phyloP scores from a whole-genome alignment of 2,113 vertebrate species.

The Sturnira hondurensis region DNA sequence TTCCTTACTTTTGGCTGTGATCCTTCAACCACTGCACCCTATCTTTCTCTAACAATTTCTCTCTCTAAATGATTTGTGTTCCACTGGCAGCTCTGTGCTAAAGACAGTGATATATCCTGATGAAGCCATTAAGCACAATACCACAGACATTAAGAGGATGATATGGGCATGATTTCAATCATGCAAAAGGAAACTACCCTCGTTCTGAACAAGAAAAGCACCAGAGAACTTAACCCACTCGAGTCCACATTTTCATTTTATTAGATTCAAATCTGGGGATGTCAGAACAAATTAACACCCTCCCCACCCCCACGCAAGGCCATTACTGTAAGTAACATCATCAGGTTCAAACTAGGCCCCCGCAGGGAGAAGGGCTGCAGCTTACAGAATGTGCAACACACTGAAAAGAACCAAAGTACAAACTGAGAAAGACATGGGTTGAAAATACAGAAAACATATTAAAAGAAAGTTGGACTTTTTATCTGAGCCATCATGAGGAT shows the following conservation, averaged over 20 bases:
- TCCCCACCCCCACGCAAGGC: neutral
- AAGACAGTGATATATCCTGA: slow-evolving; percentile 67
- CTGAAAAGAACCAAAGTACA: neutral
- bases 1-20: slow-evolving; percentile 9
- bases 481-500: neutral
- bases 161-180: slow-evolving; percentile 67
- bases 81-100: slow-evolving; percentile 42
- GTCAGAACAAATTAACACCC: slow-evolving; percentile 47
- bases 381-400: neutral
- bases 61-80: slow-evolving; percentile 69
- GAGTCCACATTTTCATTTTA: slow-evolving; percentile 49
- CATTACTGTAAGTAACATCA: slow-evolving; percentile 25
- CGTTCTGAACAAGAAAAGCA: slow-evolving; percentile 22
- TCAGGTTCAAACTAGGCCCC: neutral
- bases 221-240: slow-evolving; percentile 48
- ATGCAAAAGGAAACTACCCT: slow-evolving; percentile 55
- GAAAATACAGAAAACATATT: neutral
- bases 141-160: slow-evolving; percentile 66
- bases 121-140: slow-evolving; percentile 67
- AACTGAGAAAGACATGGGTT: neutral
- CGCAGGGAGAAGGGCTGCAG: neutral
- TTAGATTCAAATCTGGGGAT: slow-evolving; percentile 47
- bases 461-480: neutral
- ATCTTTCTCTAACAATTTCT: slow-evolving; percentile 44
- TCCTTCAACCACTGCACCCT: neutral